These are phyloP conservation scores for Mungos mungo DNA, from an alignment of 2,113 vertebrate genomes.

Conservation along the genomic window DNA sequence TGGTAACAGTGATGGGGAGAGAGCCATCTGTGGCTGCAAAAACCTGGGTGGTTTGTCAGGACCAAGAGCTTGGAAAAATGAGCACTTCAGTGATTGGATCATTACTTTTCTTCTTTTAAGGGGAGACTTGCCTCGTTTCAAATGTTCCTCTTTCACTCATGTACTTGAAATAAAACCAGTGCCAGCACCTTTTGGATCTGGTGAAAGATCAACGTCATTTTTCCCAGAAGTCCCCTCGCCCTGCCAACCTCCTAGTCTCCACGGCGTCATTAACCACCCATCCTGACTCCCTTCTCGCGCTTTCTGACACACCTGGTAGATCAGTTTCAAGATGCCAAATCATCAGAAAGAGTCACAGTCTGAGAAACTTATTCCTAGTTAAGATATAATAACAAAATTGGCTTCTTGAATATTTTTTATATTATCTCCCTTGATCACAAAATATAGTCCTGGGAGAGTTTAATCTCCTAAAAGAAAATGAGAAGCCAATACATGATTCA, in stretches of 20 bases:
- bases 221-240: neutral
- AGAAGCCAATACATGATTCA: neutral
- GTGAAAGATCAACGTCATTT: neutral
- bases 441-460: neutral
- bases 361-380: neutral
- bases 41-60: neutral
- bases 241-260: neutral
- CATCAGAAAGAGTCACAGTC: neutral
- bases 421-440: neutral
- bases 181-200: neutral
- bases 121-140: neutral
- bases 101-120: slow-evolving; percentile 26
- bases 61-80: neutral
- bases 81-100: neutral
- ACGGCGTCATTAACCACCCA: neutral
- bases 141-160: neutral
- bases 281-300: neutral
- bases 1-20: neutral
- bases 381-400: neutral
- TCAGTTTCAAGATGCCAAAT: neutral
- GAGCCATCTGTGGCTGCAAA: neutral
- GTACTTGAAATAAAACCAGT: neutral
- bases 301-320: neutral
- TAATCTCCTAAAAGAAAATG: neutral
- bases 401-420: slow-evolving; percentile 13